Percentiles rank a stretch among this genome's conserved stretches.
Evolutionary conservation across 2,888 invertebrate genomes (phyloP).

Genomic region (Anaspis maculata): DNA sequence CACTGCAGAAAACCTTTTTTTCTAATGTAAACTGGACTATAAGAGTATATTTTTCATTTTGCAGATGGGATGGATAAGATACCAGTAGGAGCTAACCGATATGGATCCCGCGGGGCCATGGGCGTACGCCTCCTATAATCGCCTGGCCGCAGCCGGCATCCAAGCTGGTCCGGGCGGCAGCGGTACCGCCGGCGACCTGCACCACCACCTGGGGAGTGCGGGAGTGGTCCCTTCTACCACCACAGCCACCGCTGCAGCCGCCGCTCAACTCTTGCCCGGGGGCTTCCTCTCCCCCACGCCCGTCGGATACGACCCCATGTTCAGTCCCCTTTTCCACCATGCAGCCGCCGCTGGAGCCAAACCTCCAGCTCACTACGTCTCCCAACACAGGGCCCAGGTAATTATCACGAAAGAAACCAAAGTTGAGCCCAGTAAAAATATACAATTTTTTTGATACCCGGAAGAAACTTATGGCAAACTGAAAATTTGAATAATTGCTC

Average conservation of each 20-base stretch:
- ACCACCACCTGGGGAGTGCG: conserved; percentile 54
- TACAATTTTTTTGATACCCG: too few species aligned
- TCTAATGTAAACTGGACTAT: too few species aligned
- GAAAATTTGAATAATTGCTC: too few species aligned
- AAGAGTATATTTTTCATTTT: too few species aligned
- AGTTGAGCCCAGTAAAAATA: too few species aligned
- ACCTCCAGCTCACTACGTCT: conserved; percentile 49
- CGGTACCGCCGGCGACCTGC: conserved; percentile 60
- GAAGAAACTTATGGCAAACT: too few species aligned
- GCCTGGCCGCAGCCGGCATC: conserved; percentile 65
- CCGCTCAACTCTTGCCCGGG: conserved; percentile 58
- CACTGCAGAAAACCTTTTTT: too few species aligned
- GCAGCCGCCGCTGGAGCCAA: conserved; percentile 46
- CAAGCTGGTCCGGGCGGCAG: conserved; percentile 58
- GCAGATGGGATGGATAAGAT: conserved; percentile 41
- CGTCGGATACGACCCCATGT: conserved; percentile 74
- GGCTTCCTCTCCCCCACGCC: conserved; percentile 68
- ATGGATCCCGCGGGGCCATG: conserved; percentile 91
- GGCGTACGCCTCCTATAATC: conserved; percentile 78
- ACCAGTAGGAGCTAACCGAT: conserved; percentile 23
- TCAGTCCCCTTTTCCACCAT: conserved; percentile 76
- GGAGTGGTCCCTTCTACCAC: conserved; percentile 52
- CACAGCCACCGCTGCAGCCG: conserved; percentile 43
- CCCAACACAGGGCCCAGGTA: conserved; percentile 59
- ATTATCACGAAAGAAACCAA: conserved; percentile 42